Evolutionary conservation across 2,113 vertebrate genomes (phyloP).

Genomic region (Acrocephalus kingi): DNA sequence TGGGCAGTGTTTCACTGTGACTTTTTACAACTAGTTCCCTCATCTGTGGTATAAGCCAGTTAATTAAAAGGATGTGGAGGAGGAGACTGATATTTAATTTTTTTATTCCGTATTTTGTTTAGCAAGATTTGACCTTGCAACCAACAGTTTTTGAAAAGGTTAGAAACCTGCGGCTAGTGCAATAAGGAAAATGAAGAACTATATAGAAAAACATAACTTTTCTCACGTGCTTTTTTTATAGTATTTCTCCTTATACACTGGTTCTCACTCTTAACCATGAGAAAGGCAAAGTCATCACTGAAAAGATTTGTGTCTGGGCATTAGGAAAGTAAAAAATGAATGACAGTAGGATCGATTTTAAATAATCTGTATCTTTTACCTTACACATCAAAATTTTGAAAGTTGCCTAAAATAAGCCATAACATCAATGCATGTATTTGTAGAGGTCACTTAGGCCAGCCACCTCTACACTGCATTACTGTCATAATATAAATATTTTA

Average conservation of each 20-base stretch:
- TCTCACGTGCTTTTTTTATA: neutral
- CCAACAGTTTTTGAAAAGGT: neutral
- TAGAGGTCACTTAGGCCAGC: neutral
- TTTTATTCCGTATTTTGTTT: neutral
- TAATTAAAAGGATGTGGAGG: neutral
- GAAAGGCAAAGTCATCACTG: neutral
- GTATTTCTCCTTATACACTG: neutral
- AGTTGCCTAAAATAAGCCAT: neutral
- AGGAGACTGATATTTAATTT: neutral
- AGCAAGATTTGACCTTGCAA: neutral
- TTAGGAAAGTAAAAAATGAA: neutral
- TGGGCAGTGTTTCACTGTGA: neutral
- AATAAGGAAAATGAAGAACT: neutral
- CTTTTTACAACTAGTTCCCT: neutral
- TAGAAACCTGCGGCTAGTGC: neutral
- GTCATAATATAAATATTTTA: neutral
- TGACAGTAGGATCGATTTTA: neutral
- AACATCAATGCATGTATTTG: neutral
- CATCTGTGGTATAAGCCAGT: neutral
- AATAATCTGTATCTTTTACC: neutral
- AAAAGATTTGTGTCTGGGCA: neutral
- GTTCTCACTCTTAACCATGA: neutral
- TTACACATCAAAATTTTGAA: neutral
- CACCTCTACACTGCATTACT: neutral
- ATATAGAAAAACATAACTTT: neutral